A percentile compares a stretch with the other conserved stretches of the same genome.
These are phyloP conservation scores for Steinernema khuongi DNA, from an alignment of 1,140 invertebrate genomes.

Conservation along the genomic window DNA sequence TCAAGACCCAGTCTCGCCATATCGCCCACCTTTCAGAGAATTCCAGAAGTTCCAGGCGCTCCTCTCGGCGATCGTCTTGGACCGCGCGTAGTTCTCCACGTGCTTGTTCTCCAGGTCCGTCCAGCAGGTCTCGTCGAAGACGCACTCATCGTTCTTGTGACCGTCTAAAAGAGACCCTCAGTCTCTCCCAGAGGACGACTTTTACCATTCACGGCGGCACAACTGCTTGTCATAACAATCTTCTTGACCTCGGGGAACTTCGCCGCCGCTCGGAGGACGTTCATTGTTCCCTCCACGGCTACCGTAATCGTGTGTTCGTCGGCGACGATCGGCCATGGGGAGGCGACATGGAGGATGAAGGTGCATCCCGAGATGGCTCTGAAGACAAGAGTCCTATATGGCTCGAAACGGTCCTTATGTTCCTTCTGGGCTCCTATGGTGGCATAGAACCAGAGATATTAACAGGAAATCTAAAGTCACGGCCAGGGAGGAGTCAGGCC, in stretches of 20 bases:
- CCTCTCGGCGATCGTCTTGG: slow-evolving; percentile 64
- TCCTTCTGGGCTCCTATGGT: no score
- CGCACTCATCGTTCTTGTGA: slow-evolving; percentile 58
- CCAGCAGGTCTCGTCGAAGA: slow-evolving; percentile 64
- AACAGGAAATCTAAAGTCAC: no score
- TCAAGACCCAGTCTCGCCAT: slow-evolving; percentile 20
- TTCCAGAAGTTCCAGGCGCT: slow-evolving; percentile 65
- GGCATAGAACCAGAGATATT: no score
- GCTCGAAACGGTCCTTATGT: no score
- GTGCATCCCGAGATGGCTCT: slow-evolving; percentile 63
- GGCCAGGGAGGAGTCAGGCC: no score
- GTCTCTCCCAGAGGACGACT: slow-evolving; percentile 20
- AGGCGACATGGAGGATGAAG: slow-evolving; percentile 65
- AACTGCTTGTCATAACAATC: slow-evolving; percentile 65
- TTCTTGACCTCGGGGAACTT: slow-evolving; percentile 61
- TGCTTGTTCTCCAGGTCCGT: slow-evolving; percentile 58
- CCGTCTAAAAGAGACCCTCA: slow-evolving; percentile 44
- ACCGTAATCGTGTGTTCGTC: slow-evolving; percentile 63
- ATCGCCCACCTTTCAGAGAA: slow-evolving; percentile 17
- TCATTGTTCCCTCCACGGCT: slow-evolving; percentile 65
- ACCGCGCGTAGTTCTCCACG: slow-evolving; percentile 61
- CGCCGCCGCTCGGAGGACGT: slow-evolving; percentile 63
- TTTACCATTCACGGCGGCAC: slow-evolving; percentile 63
- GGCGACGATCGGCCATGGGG: slow-evolving; percentile 63
- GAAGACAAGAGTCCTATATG: slow-evolving; percentile 59